Conservation (phyloP, 2,113 vertebrate genomes). For the Prolemur simus region DNA sequence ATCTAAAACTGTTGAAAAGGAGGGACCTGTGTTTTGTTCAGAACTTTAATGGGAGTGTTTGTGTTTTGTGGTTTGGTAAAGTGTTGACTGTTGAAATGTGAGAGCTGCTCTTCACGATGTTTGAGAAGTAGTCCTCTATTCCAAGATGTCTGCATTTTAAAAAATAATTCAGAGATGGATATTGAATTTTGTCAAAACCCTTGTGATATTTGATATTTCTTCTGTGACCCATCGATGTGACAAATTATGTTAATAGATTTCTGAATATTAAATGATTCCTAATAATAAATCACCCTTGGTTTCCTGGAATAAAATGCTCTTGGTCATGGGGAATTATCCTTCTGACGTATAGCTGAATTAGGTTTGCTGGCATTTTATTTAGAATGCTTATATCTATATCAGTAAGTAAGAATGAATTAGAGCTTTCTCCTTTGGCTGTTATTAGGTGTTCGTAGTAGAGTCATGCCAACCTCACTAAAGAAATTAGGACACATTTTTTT, state of each 20-base stretch:
- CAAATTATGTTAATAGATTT: constrained; percentile 60
- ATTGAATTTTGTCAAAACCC: neutral
- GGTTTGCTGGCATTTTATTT: constrained; percentile 17
- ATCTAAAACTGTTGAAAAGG: neutral
- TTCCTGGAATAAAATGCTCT: constrained; percentile 54
- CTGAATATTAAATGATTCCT: constrained; percentile 58
- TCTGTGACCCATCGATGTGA: constrained; percentile 4
- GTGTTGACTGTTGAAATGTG: neutral
- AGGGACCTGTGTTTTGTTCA: neutral
- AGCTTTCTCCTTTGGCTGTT: neutral
- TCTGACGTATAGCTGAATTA: neutral
- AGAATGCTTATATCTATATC: neutral
- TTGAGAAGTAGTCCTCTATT: neutral
- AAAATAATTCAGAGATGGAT: neutral
- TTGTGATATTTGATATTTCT: constrained; percentile 30
- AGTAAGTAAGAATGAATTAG: neutral
- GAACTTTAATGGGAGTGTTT: neutral
- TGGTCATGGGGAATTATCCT: neutral
- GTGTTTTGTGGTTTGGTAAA: neutral
- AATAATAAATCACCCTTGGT: constrained; percentile 32
- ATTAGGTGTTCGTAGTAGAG: neutral
- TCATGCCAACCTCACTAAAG: neutral
- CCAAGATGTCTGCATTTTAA: neutral
- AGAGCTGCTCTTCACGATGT: neutral
- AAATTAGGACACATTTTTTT: neutral